A percentile compares a stretch with the other conserved stretches of the same genome.
phyloP scores from a whole-genome alignment of 2,113 vertebrate genomes.

The Ictalurus furcatus region DNA sequence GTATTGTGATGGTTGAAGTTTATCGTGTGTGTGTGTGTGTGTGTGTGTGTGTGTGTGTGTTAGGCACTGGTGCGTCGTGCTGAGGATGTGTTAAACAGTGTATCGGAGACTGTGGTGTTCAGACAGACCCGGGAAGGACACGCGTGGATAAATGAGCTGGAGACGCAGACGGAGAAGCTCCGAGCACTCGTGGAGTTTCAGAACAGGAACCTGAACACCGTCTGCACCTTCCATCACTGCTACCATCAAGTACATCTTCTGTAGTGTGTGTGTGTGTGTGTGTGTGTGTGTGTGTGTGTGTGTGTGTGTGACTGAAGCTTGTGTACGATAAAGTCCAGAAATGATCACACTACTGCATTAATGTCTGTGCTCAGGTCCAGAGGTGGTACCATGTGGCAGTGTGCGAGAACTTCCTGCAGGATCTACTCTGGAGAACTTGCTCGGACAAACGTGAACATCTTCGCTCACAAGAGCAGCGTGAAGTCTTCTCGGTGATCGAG shows the following conservation, averaged over 20 bases:
- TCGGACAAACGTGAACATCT: neutral
- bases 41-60: neutral
- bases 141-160: constrained; percentile 61
- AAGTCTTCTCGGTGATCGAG: constrained; percentile 37
- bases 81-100: constrained; percentile 62
- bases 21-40: neutral
- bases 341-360: neutral
- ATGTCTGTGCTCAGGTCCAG: constrained; percentile 52
- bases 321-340: neutral
- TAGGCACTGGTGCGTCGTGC: constrained; percentile 66
- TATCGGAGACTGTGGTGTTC: constrained; percentile 42
- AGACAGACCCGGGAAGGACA: constrained; percentile 40
- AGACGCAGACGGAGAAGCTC: constrained; percentile 63
- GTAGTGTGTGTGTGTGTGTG: neutral
- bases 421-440: constrained; percentile 59
- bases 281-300: too few relatives aligned
- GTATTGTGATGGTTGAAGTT: neutral
- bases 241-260: constrained; percentile 35
- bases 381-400: constrained; percentile 70
- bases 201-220: constrained; percentile 61
- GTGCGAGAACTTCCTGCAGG: constrained; percentile 69
- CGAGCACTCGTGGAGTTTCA: constrained; percentile 52
- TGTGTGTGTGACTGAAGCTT: neutral
- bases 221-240: constrained; percentile 64
- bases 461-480: constrained; percentile 26